Evolutionary conservation across 2,888 invertebrate species (phyloP), one percentile per base, ranked within the genome.

Genomic region (Spilarctia lutea): DNA sequence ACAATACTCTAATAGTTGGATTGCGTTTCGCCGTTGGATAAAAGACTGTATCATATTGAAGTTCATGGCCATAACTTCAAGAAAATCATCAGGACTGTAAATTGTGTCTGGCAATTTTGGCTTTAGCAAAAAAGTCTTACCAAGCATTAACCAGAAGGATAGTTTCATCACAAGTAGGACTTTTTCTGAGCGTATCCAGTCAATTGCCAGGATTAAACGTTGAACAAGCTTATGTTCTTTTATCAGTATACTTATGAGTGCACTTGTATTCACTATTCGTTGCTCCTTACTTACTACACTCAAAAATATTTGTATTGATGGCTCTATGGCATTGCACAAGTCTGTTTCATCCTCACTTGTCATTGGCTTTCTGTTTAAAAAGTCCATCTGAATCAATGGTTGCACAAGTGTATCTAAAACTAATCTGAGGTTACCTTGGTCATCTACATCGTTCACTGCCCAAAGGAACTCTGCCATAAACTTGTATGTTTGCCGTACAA

Each of bases 401-500:
- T 93, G 92, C 68, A 97, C 89, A 39, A 97, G 96, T 79, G 94
- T 92, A 27, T 87, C 85, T 3, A 98, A 87, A 13, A 98, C 96
- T 77, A 96, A 92, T 75, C 96, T 93, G 30, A 97, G 96, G 60
- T 96, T 94, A 24, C 90, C 87, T 67, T 90, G 89, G 82, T 97
- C 96, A 60, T 85, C 89, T 6, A 96, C 91, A 71, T 96, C 95
- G 33, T 96, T 94, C 2, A 96, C 90, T 88, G 96, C 96, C 91
- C 96, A 96, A 0, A 97, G 85, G 73, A 97, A 95, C 76, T 94
- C 94, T 30, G 96, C 96, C 30, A 97, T 92, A 83, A 98, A 97
- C 75, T 96, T 96, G 73, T 97, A 96, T 13, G 97, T 96, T 87
- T 97, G 97, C 63, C 97, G 96, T 0, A 97, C 96, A 18, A 98